Percentiles rank a stretch among this genome's conserved stretches.
These are phyloP conservation scores for Charadrius vociferus DNA, from an alignment of 2,113 vertebrate species.

Conservation along the genomic window DNA sequence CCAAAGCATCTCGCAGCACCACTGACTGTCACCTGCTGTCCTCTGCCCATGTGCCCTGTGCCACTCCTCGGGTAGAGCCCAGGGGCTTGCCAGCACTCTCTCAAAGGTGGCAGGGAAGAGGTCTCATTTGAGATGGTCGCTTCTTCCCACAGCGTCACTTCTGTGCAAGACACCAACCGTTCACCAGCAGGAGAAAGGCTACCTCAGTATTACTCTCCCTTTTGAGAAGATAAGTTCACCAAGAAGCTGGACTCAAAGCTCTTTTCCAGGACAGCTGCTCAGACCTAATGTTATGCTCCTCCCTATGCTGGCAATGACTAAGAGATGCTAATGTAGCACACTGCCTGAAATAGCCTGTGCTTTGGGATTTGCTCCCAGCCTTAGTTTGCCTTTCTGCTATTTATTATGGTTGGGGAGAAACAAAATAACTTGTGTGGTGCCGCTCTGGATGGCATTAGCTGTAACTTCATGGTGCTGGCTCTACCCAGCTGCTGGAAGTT, in stretches of 20 bases:
- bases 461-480: background rate
- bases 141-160: background rate
- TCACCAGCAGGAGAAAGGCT: background rate
- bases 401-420: background rate
- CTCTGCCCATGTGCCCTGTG: accelerated
- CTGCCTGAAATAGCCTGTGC: background rate
- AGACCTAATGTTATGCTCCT: background rate
- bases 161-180: background rate
- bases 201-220: constrained; percentile 73
- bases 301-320: background rate
- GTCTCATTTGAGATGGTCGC: background rate
- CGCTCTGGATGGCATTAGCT: background rate
- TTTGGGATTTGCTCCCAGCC: background rate
- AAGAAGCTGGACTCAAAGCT: constrained; percentile 70
- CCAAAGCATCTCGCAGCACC: background rate
- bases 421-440: background rate
- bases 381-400: background rate
- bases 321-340: background rate
- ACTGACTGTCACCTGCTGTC: background rate
- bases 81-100: background rate
- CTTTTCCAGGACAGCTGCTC: constrained; percentile 25
- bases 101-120: background rate
- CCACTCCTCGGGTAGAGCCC: background rate
- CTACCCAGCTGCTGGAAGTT: background rate
- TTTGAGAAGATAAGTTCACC: constrained; percentile 57